Conservation (phyloP, 2,888 invertebrate genomes). For the Agonum fuliginosum region DNA sequence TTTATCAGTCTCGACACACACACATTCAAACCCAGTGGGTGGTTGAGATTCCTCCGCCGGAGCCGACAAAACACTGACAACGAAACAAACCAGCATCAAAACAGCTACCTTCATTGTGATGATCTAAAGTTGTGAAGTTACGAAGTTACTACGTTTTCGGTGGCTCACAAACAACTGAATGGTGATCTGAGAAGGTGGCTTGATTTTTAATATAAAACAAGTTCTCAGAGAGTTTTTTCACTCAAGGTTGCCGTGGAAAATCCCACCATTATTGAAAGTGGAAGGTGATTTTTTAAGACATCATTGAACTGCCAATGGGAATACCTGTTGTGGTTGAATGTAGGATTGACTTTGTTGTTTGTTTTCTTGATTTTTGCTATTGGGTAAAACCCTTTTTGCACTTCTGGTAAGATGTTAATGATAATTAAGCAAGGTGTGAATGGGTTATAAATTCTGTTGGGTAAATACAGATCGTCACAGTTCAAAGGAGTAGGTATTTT, state of each 20-base stretch:
- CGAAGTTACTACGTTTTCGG: background rate
- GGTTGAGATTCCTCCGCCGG: constrained; percentile 25
- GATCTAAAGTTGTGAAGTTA: background rate
- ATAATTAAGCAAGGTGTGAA: no score
- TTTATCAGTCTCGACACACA: constrained; percentile 35
- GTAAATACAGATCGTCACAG: no score
- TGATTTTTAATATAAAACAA: constrained; percentile 25
- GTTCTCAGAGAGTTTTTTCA: background rate
- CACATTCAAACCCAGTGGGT: constrained; percentile 27
- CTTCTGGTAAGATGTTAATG: background rate
- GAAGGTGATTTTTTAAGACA: constrained; percentile 3
- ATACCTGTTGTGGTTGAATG: background rate
- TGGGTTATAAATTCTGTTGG: no score
- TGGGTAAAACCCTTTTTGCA: background rate
- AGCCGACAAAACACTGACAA: constrained; percentile 41
- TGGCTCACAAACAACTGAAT: background rate
- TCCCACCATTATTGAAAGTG: constrained; percentile 3
- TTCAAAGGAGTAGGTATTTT: no score
- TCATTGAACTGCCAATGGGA: constrained; percentile 16
- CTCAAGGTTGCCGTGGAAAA: constrained; percentile 16
- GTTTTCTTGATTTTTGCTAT: background rate
- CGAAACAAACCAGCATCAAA: constrained; percentile 22
- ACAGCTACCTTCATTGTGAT: constrained; percentile 16
- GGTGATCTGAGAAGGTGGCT: background rate
- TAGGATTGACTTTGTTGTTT: background rate